A percentile compares a stretch with the other conserved stretches of the same genome.
Evolutionary conservation across 64 coral and sea anemone species (phyloP).

Genomic region (Catalaphyllia jardinei): DNA sequence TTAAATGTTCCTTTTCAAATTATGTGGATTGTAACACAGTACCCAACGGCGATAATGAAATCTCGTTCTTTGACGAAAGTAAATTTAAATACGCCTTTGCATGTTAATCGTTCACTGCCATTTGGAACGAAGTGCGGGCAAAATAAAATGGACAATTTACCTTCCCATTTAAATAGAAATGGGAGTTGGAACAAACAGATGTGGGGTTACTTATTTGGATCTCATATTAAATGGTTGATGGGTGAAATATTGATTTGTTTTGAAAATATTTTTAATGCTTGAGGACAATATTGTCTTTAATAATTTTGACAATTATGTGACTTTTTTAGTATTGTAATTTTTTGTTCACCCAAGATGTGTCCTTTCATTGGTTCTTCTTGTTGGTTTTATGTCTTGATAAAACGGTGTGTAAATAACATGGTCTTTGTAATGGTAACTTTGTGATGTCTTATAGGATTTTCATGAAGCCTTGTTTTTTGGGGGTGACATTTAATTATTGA

Average conservation of each 20-base stretch:
- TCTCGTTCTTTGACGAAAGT: background rate
- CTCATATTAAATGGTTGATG: background rate
- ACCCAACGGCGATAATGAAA: constrained; percentile 7
- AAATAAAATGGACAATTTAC: background rate
- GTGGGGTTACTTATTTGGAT: constrained; percentile 7
- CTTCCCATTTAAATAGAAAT: background rate
- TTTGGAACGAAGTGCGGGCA: background rate
- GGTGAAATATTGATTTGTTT: constrained; percentile 17
- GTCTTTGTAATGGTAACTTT: constrained; percentile 4
- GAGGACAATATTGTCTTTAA: constrained; percentile 16
- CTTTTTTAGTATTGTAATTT: constrained; percentile 12
- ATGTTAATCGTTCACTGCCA: background rate
- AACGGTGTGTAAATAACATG: constrained; percentile 10
- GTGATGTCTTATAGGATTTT: background rate
- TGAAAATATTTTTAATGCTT: constrained; percentile 11
- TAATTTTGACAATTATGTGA: constrained; percentile 16
- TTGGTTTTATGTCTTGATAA: constrained; percentile 3
- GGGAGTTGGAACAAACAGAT: background rate
- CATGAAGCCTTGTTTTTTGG: background rate
- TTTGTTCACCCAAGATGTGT: background rate
- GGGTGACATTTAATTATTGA: background rate
- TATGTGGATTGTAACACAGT: background rate
- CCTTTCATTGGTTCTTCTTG: background rate
- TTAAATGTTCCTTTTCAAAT: background rate
- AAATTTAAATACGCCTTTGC: constrained; percentile 16